Base-by-base conservation (phyloP, 2,888 invertebrate genomes). In the Oligia fasciuncula region DNA sequence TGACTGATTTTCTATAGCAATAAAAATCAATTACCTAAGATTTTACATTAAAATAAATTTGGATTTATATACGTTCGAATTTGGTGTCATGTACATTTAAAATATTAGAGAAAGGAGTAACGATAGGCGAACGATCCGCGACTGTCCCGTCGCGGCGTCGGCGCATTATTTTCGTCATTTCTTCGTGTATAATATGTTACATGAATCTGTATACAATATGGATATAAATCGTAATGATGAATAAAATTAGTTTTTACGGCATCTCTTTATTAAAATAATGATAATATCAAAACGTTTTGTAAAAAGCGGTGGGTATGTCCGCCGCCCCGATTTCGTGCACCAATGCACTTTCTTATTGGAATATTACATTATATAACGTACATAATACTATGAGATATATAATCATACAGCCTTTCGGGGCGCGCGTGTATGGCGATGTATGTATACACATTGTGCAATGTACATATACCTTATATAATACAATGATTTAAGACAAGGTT, bases 401-500 rank as follows among this genome's bases (percentile, higher is more conserved):
- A 97, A 96, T 96, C 96, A 96, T 97, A 96, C 96, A 95, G 97
- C 97, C 97, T 96, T 93, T 96, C 96, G 97, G 97, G 97, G 97
- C 97, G 96, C 97, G 97, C 97, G 97, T 97, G 97, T 97, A 97
- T 97, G 97, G 96, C 96, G 97, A 97, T 97, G 97, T 97, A 97
- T 97, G 97, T 97, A 97, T 97, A 97, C 97, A 97, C 97, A 97
- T 97, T 97, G 97, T 97, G 97, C 97, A 97, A 97, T 98, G 97
- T 97, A 98, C 97, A 97, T 97, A 97, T 97, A 97, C 97, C 97
- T 97, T 97, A 95, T 97, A 97, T 96, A 97, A 97, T 97, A 97
- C 97, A 97, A 97, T 97, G 98, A 98, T 98, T 97, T 97, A 98
- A 98, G 98, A 98, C 98, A 98, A 98, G 98, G 98, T 98, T 98